Conservation (phyloP, 2,797 vertebrate genomes). For the Fringilla coelebs region DNA sequence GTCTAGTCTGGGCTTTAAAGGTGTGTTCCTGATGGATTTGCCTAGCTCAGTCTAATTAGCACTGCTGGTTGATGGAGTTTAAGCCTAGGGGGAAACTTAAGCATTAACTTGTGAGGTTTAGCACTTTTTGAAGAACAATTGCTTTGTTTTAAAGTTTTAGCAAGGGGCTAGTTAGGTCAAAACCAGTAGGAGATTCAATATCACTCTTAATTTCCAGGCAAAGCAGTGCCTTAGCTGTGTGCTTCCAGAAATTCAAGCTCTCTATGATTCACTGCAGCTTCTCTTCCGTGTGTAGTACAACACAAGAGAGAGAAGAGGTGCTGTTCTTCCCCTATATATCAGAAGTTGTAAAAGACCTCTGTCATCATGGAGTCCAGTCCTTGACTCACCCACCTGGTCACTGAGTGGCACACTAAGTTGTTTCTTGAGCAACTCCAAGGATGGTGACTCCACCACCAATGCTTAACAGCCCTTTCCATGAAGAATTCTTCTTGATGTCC, state of each 20-base stretch:
- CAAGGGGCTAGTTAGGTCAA: background rate
- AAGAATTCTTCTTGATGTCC: background rate
- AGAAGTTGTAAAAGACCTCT: background rate
- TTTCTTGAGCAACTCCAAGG: background rate
- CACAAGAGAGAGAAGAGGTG: background rate
- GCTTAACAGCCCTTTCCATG: background rate
- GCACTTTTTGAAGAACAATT: background rate
- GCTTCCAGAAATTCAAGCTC: background rate
- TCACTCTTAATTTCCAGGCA: background rate
- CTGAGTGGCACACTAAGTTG: rapidly evolving
- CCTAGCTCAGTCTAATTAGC: slow-evolving; percentile 12
- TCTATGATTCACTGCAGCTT: background rate
- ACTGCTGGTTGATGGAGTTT: background rate
- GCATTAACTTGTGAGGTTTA: background rate
- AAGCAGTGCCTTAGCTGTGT: background rate
- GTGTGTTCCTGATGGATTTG: slow-evolving; percentile 22
- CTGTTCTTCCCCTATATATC: background rate
- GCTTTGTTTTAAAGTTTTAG: background rate
- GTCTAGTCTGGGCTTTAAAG: background rate
- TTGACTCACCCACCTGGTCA: background rate
- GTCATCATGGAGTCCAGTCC: background rate
- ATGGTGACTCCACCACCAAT: background rate
- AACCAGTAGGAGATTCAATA: background rate
- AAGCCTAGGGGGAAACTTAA: slow-evolving; percentile 8
- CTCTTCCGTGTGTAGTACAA: background rate